Conservation (phyloP, 2,113 vertebrate genomes). For the Hydropotes inermis region DNA sequence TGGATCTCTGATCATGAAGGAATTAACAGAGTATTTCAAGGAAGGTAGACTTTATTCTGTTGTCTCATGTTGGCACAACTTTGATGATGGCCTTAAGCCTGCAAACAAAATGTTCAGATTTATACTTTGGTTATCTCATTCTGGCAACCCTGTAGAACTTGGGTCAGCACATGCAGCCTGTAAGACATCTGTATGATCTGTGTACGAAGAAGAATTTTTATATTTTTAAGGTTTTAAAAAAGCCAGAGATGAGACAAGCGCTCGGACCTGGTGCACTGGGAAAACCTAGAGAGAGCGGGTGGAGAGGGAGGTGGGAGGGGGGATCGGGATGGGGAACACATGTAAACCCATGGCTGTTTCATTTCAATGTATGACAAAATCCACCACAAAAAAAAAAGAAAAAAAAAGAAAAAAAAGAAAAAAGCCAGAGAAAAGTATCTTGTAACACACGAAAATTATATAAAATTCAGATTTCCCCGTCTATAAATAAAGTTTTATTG, state of each 20-base stretch:
- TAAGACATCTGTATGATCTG: not conserved
- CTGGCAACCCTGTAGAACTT: not conserved
- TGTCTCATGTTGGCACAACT: not conserved
- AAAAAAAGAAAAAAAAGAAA: not conserved
- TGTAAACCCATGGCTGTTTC: too few relatives aligned
- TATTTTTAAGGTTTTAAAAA: not conserved
- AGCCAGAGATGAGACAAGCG: too few relatives aligned
- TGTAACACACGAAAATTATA: not conserved
- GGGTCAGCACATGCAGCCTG: not conserved
- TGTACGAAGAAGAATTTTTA: not conserved
- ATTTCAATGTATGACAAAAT: too few relatives aligned
- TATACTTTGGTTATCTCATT: not conserved
- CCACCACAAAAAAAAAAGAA: too few relatives aligned
- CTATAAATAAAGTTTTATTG: not conserved
- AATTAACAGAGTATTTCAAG: not conserved
- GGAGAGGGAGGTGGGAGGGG: too few relatives aligned
- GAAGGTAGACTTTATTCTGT: not conserved
- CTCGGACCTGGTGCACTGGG: too few relatives aligned
- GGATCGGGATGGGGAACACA: too few relatives aligned
- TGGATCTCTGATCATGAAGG: not conserved
- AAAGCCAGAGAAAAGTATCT: not conserved
- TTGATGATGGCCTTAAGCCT: not conserved
- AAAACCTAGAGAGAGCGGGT: too few relatives aligned
- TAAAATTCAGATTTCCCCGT: not conserved
- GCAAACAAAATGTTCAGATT: not conserved